Conservation (phyloP, 2,888 invertebrate species). For the Neocrepidodera transversa region DNA sequence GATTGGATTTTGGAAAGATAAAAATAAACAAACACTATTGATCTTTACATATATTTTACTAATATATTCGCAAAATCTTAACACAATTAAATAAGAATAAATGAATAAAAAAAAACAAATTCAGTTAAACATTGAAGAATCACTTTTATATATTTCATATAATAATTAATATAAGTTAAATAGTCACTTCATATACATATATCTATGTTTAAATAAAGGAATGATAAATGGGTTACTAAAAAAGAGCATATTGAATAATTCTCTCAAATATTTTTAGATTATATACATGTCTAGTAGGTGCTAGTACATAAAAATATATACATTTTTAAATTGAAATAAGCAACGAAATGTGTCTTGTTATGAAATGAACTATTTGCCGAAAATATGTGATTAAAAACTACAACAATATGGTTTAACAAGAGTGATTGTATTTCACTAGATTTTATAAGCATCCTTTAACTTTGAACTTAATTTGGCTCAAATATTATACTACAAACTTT, state of each 20-base stretch:
- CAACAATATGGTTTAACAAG: slow-evolving; percentile 13
- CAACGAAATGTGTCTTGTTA: slow-evolving; percentile 19
- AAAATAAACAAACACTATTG: no score
- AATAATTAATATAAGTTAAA: slow-evolving; percentile 38
- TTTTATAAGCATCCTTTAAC: slow-evolving; percentile 17
- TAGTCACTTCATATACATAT: slow-evolving; percentile 36
- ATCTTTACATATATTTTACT: slow-evolving; percentile 25
- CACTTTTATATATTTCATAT: slow-evolving; percentile 28
- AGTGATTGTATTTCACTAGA: slow-evolving; percentile 26
- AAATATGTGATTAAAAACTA: slow-evolving; percentile 15
- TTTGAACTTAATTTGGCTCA: slow-evolving; percentile 9
- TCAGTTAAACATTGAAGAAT: slow-evolving; percentile 26
- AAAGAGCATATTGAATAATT: slow-evolving; percentile 19
- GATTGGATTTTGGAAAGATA: no score
- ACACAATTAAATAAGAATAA: slow-evolving; percentile 25
- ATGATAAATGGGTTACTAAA: slow-evolving; percentile 33
- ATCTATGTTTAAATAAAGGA: slow-evolving; percentile 36
- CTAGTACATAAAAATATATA: slow-evolving; percentile 32
- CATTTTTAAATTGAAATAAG: slow-evolving; percentile 25
- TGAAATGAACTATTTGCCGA: slow-evolving; percentile 10
- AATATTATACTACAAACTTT: not conserved
- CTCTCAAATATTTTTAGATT: slow-evolving; percentile 25
- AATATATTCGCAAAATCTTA: slow-evolving; percentile 28
- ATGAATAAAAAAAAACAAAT: slow-evolving; percentile 22
- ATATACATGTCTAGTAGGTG: slow-evolving; percentile 30